phyloP scores from a whole-genome alignment of 1,140 invertebrate species.

The Hycleus phaleratus region DNA sequence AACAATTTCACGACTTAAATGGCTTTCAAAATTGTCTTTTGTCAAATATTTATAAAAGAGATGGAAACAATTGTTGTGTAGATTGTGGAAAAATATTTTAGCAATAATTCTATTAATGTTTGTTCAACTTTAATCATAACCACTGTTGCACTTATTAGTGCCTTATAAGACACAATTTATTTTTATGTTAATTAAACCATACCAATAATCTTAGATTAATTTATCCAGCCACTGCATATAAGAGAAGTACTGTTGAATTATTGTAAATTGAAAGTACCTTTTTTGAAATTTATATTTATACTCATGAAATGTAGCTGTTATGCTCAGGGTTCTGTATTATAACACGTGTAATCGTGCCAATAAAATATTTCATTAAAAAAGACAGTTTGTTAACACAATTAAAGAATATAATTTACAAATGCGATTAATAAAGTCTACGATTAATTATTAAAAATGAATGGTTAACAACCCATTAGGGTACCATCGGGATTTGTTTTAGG shows the following conservation, averaged over 20 bases:
- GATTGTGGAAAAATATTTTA: neutral
- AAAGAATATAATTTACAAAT: neutral
- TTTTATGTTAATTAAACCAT: no score
- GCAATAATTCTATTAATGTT: constrained; percentile 8
- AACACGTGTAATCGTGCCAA: constrained; percentile 13
- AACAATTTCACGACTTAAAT: constrained; percentile 2
- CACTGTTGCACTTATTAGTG: constrained; percentile 14
- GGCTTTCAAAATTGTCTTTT: no score
- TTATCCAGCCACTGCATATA: neutral
- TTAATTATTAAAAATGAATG: neutral
- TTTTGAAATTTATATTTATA: constrained; percentile 5
- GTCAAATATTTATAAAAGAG: no score
- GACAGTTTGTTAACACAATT: no score
- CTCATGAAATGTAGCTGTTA: constrained; percentile 8
- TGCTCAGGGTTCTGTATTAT: constrained; percentile 10
- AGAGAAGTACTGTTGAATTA: neutral
- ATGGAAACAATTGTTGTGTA: no score
- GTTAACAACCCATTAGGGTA: constrained; percentile 43
- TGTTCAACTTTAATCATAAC: constrained; percentile 5
- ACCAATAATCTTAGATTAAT: neutral
- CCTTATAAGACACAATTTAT: neutral
- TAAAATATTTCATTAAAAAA: constrained; percentile 12
- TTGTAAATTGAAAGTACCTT: constrained; percentile 6
- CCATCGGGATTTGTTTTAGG: constrained; percentile 49
- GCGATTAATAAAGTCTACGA: neutral